These are phyloP conservation scores for Neogobius melanostomus DNA, from an alignment of 2,113 vertebrate genomes.

Conservation along the genomic window DNA sequence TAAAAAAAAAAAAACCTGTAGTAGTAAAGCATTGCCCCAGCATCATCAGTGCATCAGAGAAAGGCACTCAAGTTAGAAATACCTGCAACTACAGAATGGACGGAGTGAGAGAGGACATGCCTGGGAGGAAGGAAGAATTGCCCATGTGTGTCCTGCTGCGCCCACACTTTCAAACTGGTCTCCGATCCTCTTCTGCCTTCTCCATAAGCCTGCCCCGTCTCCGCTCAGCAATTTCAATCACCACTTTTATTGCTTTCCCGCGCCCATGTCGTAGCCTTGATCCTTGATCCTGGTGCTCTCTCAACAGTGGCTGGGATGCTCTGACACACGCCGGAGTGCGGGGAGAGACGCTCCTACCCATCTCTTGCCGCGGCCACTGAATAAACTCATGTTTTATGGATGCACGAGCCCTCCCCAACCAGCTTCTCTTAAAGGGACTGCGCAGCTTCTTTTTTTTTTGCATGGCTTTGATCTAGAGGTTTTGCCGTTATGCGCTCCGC, in stretches of 20 bases:
- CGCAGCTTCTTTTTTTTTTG: neutral
- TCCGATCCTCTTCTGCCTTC: constrained; percentile 33
- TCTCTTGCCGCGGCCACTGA: constrained; percentile 55
- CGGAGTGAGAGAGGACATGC: constrained; percentile 73
- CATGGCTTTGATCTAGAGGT: constrained; percentile 48
- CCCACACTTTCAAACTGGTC: constrained; percentile 39
- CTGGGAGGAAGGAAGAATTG: constrained; percentile 76
- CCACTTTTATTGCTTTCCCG: constrained; percentile 29
- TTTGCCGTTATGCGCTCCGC: constrained; percentile 15
- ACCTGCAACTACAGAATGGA: constrained; percentile 74
- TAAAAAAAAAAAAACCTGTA: constrained; percentile 26
- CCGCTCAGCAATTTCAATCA: constrained; percentile 9
- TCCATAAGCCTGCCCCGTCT: constrained; percentile 13
- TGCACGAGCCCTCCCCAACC: constrained; percentile 47
- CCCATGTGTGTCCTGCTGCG: constrained; percentile 60
- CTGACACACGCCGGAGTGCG: constrained; percentile 49
- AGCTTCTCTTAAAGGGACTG: constrained; percentile 69
- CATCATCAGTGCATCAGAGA: constrained; percentile 46
- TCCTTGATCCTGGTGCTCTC: constrained; percentile 1
- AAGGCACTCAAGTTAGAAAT: constrained; percentile 70
- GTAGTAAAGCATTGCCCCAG: constrained; percentile 29
- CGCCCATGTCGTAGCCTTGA: constrained; percentile 35
- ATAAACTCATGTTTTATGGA: constrained; percentile 72
- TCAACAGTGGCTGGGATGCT: constrained; percentile 24
- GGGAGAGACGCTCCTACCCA: constrained; percentile 55